phyloP scores from a whole-genome alignment of 1,140 invertebrate genomes.

The Metaphire vulgaris region DNA sequence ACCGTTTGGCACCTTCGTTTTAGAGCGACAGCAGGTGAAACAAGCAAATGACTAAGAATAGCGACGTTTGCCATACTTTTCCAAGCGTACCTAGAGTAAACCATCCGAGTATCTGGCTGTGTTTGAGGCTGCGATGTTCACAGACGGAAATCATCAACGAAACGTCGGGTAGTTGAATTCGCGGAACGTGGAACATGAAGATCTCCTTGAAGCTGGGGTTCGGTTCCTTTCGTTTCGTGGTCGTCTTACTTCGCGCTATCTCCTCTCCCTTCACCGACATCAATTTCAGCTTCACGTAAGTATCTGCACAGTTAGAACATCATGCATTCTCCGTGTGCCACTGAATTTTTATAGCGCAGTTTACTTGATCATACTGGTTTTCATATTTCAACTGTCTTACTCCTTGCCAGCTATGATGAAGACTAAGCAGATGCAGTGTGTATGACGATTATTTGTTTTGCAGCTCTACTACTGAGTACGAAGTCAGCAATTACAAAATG shows the following conservation, averaged over 20 bases:
- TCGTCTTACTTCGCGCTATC: constrained; percentile 83
- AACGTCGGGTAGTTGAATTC: constrained; percentile 88
- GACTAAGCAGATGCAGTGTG: background rate
- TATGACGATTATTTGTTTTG: background rate
- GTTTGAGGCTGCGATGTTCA: constrained; percentile 81
- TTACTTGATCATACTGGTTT: background rate
- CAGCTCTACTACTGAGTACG: background rate
- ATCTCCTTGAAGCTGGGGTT: constrained; percentile 93
- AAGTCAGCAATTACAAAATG: background rate
- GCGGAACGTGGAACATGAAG: constrained; percentile 89
- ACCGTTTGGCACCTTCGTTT: too few relatives aligned
- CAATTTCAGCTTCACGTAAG: constrained; percentile 83
- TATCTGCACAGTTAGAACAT: constrained; percentile 61
- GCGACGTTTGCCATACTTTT: background rate
- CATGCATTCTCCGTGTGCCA: background rate
- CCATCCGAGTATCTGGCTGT: constrained; percentile 94
- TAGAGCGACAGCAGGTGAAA: too few relatives aligned
- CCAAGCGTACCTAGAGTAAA: constrained; percentile 65
- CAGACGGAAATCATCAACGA: constrained; percentile 89
- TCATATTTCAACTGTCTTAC: background rate
- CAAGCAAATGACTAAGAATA: too few relatives aligned
- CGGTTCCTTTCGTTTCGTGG: constrained; percentile 77
- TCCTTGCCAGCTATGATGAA: background rate
- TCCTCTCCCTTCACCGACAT: constrained; percentile 86
- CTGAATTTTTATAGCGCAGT: background rate